Base-by-base conservation (phyloP, 2,888 invertebrate species). In the Agapostemon virescens region DNA sequence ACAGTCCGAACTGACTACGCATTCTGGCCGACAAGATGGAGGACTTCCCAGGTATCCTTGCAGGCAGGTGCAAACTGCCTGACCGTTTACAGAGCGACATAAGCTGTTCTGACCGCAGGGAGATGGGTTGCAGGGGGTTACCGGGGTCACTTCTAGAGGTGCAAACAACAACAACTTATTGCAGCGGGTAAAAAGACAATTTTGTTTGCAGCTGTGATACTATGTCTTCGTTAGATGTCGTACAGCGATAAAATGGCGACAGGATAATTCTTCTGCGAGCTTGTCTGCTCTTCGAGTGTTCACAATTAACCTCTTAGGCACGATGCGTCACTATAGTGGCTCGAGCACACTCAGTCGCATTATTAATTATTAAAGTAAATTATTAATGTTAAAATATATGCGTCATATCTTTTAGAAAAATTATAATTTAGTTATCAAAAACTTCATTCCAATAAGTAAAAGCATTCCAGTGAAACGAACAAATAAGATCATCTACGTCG, bases 1-100 rank as follows among this genome's bases (percentile, higher is more conserved):
- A 92, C 97, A 97, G 91, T 97, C 97, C 0, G 96, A 94, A 90
- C 95, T 96, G 6, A 95, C 94, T 55, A 95, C 94, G 90, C 97
- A 97, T 93, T 97, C 96, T 23, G 97, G 96, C 88, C 96, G 94
- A 89, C 97, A 97, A 15, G 95, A 94, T 2, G 97, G 97, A 58
- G 97, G 97, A 85, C 94, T 95, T 83, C 97, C 97, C 66, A 96
- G 94, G 90, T 94, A 97, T 81, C 95, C 96, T 70, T 94, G 92
- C 74, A 96, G 93, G 91, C 96, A 96, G 38, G 93, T 83, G 90
- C 97, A 97, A 96, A 96, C 95, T 5, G 96, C 96, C 83, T 96
- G 95, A 45, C 94, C 95, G 87, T 96, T 96, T 30, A 95, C 93
- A 90, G 95, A 95, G 69, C 95, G 94, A 89, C 97, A 97, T 89